A percentile compares a stretch with the other conserved stretches of the same genome.
phyloP scores from a whole-genome alignment of 1,140 invertebrate species.

The Wiebesia pumilae region DNA sequence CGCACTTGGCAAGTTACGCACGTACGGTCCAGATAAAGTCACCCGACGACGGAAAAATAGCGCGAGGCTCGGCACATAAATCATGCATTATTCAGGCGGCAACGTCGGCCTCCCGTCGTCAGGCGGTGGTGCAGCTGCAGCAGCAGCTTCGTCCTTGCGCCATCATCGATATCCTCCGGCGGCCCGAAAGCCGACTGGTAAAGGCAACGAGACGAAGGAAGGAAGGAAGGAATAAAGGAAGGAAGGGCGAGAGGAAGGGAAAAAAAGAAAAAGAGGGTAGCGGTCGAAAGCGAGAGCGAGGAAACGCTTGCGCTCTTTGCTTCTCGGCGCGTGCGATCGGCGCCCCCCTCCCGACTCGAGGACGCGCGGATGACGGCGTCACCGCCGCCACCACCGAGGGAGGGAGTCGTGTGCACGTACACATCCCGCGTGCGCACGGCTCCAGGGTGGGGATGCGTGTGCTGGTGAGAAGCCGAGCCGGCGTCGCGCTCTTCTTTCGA shows the following conservation, averaged over 20 bases:
- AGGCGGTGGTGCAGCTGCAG: neutral
- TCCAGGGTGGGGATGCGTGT: neutral
- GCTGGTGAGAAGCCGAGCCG: neutral
- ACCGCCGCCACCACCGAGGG: too few species aligned
- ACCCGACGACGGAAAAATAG: neutral
- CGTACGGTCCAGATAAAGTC: too few species aligned
- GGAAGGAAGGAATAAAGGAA: neutral
- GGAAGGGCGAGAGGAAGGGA: neutral
- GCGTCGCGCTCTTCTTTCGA: neutral
- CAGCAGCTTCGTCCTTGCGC: neutral
- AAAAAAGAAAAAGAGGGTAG: neutral
- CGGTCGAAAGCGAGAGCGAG: neutral
- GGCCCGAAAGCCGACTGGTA: neutral
- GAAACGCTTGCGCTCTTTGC: neutral
- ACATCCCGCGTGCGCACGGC: slow-evolving; percentile 23
- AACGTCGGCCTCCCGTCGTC: neutral
- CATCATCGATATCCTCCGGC: neutral
- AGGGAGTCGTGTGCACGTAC: neutral
- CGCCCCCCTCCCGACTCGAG: neutral
- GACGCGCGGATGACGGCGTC: neutral
- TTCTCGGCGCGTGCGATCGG: neutral
- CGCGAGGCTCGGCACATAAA: neutral
- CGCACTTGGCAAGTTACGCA: too few species aligned
- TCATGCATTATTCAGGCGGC: slow-evolving; percentile 1
- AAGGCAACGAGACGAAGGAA: neutral